Evolutionary conservation across 64 coral and sea anemone genomes (phyloP).

Genomic region (Stichodactyla mertensii): DNA sequence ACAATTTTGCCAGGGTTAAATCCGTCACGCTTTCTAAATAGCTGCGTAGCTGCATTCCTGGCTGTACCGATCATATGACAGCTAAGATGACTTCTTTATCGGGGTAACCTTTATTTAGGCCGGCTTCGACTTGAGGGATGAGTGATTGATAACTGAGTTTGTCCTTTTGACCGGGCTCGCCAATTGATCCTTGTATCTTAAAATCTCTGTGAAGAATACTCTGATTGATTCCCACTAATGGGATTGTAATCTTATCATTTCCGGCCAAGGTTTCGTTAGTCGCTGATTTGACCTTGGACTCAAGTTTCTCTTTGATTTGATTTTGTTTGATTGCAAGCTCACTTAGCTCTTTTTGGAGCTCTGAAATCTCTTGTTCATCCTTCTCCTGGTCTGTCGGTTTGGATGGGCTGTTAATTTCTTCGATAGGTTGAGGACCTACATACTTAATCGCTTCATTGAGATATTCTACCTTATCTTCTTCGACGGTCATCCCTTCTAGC

Average conservation of each 20-base stretch:
- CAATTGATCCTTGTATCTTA: conserved; percentile 40
- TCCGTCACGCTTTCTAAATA: conserved; percentile 26
- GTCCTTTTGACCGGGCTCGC: conserved; percentile 19
- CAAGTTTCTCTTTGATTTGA: background rate
- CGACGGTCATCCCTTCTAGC: too few species aligned
- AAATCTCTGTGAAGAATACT: conserved; percentile 25
- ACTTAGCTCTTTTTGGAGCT: background rate
- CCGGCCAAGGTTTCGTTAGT: background rate
- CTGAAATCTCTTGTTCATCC: too few species aligned
- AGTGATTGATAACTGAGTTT: conserved; percentile 32
- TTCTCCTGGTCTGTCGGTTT: too few species aligned
- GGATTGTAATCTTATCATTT: background rate
- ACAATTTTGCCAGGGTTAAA: conserved; percentile 2
- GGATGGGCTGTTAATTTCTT: background rate
- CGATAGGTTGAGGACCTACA: background rate
- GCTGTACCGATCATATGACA: too few species aligned
- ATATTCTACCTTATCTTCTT: background rate
- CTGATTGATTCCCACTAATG: background rate
- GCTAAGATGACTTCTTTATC: too few species aligned
- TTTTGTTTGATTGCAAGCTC: background rate
- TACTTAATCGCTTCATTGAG: background rate
- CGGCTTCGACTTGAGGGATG: conserved; percentile 37
- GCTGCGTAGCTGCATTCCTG: conserved; percentile 19
- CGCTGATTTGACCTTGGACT: background rate
- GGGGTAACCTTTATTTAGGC: conserved; percentile 20